Evolutionary conservation across 2,113 vertebrate genomes (phyloP).

Genomic region (Holacanthus passer): DNA sequence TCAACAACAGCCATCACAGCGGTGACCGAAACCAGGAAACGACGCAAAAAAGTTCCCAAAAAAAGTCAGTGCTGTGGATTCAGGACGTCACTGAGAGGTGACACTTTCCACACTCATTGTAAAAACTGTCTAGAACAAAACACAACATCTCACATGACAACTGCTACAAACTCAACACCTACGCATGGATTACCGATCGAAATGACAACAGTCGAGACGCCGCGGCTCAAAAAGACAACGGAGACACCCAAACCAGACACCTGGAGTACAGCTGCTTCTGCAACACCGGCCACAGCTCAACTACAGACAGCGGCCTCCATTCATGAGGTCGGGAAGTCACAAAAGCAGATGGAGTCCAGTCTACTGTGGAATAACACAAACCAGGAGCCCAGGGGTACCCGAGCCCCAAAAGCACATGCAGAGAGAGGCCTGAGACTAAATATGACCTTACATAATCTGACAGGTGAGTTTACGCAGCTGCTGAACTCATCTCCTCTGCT

Average conservation of each 20-base stretch:
- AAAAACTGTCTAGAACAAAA: conserved; percentile 36
- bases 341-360: conserved; percentile 15
- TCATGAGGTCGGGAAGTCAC: neutral
- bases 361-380: neutral
- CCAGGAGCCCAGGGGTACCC: neutral
- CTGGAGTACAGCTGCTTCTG: conserved; percentile 1
- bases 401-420: neutral
- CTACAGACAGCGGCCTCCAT: neutral
- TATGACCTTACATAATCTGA: conserved; percentile 11
- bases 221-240: neutral
- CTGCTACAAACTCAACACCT: neutral
- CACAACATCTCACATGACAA: neutral
- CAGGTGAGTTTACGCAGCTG: conserved; percentile 51
- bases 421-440: conserved; percentile 16
- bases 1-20: neutral
- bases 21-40: conserved; percentile 8
- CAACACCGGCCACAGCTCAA: neutral
- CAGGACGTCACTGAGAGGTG: conserved; percentile 9
- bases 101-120: conserved; percentile 41
- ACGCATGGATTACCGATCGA: neutral
- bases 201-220: neutral
- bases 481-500: neutral
- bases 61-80: conserved; percentile 23
- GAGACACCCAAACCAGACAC: neutral
- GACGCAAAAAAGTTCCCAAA: conserved; percentile 19